Conservation (phyloP, 2,797 vertebrate species). For the Gadopsis marmoratus region DNA sequence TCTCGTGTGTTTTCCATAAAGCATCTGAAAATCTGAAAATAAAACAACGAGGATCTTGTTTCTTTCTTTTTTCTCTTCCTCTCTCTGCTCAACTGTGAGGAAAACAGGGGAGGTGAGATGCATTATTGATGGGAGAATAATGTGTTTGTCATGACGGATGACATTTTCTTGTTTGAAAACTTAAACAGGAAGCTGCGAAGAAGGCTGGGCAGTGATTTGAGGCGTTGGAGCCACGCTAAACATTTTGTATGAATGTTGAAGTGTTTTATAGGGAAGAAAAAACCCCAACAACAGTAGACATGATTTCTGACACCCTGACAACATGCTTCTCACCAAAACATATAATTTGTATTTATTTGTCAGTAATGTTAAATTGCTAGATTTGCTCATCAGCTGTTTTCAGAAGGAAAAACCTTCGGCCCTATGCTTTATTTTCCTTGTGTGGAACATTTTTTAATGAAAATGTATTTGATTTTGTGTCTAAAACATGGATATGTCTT, state of each 20-base stretch:
- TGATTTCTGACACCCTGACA: conserved; percentile 33
- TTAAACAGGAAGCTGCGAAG: conserved; percentile 72
- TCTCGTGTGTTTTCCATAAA: conserved; percentile 94
- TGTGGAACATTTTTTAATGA: neutral
- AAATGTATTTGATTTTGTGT: neutral
- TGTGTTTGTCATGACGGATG: conserved; percentile 89
- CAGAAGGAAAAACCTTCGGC: neutral
- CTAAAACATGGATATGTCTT: neutral
- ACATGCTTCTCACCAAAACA: conserved; percentile 24
- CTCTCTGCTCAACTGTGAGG: conserved; percentile 68
- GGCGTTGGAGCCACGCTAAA: conserved; percentile 45
- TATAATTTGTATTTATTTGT: conserved; percentile 8
- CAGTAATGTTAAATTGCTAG: neutral
- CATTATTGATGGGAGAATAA: conserved; percentile 94
- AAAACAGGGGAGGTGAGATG: conserved; percentile 80
- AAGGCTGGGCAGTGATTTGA: conserved; percentile 69
- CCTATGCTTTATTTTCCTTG: neutral
- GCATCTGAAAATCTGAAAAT: conserved; percentile 91
- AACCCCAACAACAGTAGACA: neutral
- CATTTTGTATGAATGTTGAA: conserved; percentile 27
- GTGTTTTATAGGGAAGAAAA: neutral
- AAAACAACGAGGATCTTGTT: conserved; percentile 82
- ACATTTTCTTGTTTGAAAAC: conserved; percentile 79
- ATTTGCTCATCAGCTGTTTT: neutral
- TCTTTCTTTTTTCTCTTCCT: conserved; percentile 41